Base-by-base conservation (phyloP, 64 coral and sea anemone genomes). In the Catalaphyllia jardinei region DNA sequence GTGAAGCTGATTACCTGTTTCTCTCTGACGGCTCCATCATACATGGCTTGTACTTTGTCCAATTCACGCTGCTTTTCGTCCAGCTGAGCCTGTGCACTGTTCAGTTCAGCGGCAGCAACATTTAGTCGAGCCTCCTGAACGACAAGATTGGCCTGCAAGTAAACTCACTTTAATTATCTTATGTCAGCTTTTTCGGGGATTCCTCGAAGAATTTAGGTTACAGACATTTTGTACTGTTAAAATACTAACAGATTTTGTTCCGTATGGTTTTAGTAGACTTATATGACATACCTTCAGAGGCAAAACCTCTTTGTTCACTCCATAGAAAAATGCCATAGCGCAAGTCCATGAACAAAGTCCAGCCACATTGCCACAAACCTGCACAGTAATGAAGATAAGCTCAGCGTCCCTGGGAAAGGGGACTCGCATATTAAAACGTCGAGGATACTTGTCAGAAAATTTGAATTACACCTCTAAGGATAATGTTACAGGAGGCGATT, bases 351-450 rank as follows among this genome's bases (percentile, higher is more conserved):
- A 91, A 75, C 93, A 99, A 78, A 99, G 73, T 42, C 97, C 97
- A 81, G 97, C 97, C 63, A 99, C 97, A 80, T 99, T 95, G 55
- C 97, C 97, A 78, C 97, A 99, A 54, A 99, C 97, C 97, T 99
- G 31, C 9, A 33, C 25, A 89, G 18, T 9, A 77, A 77, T 35
- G 4, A 19, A 8, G 33, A 8, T 38, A 38, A n/a, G 25, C 2
- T 6, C 39, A 46, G 39, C 39, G 39, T 46, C 39, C 4, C 39
- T 1, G 39, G 6, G 39, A 4, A 46, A 8, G 39, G 39, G 39
- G 39, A 46, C 39, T 46, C 39, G 2, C 39, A 46, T 8, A 46
- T 4, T 8, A 46, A 46, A 46, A 46, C n/a, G 4, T 35, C 33
- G 33, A 35, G 39, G 39, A 46, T 46, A 4, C 6, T 46, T 8